phyloP scores from a whole-genome alignment of 2,113 vertebrate species.

The Ursus arctos region DNA sequence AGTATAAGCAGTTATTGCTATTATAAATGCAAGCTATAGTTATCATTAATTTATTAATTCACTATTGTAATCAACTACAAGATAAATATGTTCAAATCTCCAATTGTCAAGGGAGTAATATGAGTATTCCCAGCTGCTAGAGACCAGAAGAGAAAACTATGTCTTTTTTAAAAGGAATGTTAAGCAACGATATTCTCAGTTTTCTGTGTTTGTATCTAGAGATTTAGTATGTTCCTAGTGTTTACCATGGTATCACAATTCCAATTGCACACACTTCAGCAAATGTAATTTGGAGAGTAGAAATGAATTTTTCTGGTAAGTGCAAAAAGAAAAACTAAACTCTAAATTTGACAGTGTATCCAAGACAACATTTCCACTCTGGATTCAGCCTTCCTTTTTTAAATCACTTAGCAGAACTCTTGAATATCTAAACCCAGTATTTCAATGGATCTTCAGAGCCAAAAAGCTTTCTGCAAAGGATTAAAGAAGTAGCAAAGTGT shows the following conservation, averaged over 20 bases:
- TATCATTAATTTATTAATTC: conserved; percentile 20
- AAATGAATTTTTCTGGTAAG: conserved; percentile 50
- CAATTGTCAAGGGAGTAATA: conserved; percentile 16
- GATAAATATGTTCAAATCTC: conserved; percentile 52
- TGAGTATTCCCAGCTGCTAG: conserved; percentile 28
- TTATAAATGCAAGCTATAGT: conserved; percentile 44
- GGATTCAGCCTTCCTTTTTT: background rate
- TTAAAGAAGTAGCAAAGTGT: conserved; percentile 50
- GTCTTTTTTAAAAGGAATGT: background rate
- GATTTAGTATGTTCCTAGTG: background rate
- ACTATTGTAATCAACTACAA: conserved; percentile 57
- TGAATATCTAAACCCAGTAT: conserved; percentile 50
- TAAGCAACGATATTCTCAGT: conserved; percentile 25
- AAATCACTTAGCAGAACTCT: conserved; percentile 42
- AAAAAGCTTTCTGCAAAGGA: conserved; percentile 64
- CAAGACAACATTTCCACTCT: conserved; percentile 5
- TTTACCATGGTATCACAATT: conserved; percentile 31
- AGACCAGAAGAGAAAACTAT: background rate
- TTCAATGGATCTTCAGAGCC: conserved; percentile 52
- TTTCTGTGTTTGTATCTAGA: conserved; percentile 18
- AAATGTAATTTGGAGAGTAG: conserved; percentile 25
- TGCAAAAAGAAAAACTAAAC: conserved; percentile 3
- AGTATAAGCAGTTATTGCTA: conserved; percentile 4
- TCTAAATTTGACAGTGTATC: conserved; percentile 5
- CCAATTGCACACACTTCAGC: background rate